These are phyloP conservation scores for Melanotaenia boesemani DNA, from an alignment of 2,797 vertebrate species.

Conservation along the genomic window DNA sequence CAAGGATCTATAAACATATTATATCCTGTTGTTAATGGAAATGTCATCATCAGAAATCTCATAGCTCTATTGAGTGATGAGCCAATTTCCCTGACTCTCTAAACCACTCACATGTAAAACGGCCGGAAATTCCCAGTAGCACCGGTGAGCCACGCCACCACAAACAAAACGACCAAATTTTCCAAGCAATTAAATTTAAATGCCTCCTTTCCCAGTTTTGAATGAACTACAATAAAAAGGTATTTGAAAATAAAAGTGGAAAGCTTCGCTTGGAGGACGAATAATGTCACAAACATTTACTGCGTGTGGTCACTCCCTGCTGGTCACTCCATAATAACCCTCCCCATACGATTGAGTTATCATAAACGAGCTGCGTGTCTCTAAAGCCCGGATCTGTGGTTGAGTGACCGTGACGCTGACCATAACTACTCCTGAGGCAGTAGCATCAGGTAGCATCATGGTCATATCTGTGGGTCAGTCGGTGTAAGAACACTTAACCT, in stretches of 20 bases:
- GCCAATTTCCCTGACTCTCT: constrained; percentile 61
- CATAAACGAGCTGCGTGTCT: constrained; percentile 60
- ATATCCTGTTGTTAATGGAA: constrained; percentile 79
- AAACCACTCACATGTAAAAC: constrained; percentile 81
- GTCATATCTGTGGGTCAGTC: constrained; percentile 50
- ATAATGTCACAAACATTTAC: constrained; percentile 82
- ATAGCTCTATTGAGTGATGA: constrained; percentile 71
- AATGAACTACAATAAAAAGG: constrained; percentile 70
- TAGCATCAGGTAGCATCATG: constrained; percentile 27
- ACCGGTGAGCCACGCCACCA: constrained; percentile 56
- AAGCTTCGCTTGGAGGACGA: constrained; percentile 66
- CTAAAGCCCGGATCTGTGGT: constrained; percentile 55
- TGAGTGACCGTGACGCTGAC: constrained; percentile 70
- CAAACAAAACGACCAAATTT: constrained; percentile 81
- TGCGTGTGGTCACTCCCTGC: constrained; percentile 65
- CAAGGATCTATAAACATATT: constrained; percentile 84
- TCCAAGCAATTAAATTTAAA: constrained; percentile 87
- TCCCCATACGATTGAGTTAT: constrained; percentile 58
- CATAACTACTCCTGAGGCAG: constrained; percentile 39
- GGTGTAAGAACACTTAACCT: constrained; percentile 45
- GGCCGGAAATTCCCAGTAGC: constrained; percentile 66
- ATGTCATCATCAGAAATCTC: constrained; percentile 79
- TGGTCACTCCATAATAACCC: constrained; percentile 56
- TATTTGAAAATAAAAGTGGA: constrained; percentile 55
- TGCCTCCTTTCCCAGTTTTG: constrained; percentile 59